Conservation (phyloP, 2,797 vertebrate species). For the Cynodonichthys magdalenae region DNA sequence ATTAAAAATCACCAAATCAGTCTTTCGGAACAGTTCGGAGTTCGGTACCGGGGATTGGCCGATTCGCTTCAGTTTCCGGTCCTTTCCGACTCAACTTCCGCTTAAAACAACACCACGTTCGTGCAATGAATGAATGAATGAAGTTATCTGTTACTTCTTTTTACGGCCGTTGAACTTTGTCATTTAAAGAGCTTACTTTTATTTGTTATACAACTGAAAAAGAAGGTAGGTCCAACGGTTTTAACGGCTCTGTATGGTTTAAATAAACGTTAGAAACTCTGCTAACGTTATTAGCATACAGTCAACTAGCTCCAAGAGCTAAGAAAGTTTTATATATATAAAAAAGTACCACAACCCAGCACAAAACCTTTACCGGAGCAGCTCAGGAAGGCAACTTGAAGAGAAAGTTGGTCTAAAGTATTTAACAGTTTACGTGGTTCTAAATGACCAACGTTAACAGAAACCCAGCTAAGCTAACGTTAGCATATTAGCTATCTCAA, state of each 20-base stretch:
- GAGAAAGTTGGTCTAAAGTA: too few relatives aligned
- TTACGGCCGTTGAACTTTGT: background rate
- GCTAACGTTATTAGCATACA: conserved; percentile 45
- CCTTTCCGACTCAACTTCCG: conserved; percentile 35
- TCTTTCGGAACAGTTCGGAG: background rate
- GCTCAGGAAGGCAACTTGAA: too few relatives aligned
- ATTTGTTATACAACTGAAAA: accelerated
- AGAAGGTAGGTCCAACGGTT: conserved; percentile 11
- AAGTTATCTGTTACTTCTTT: background rate
- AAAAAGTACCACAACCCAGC: too few relatives aligned
- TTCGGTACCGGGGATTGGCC: too few relatives aligned
- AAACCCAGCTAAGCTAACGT: too few relatives aligned
- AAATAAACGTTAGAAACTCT: background rate
- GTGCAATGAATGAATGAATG: conserved; percentile 6
- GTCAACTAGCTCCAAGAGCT: background rate
- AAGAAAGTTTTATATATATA: background rate
- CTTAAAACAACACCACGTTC: conserved; percentile 68
- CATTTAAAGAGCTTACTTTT: too few relatives aligned
- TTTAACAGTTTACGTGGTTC: too few relatives aligned
- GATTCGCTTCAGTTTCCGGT: conserved; percentile 26
- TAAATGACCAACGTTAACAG: too few relatives aligned
- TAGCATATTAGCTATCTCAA: too few relatives aligned
- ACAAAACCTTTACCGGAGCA: too few relatives aligned
- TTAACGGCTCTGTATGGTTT: background rate
- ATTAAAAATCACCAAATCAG: too few relatives aligned